Conservation (phyloP, 2,888 invertebrate species). For the Ischnus inquisitorius region DNA sequence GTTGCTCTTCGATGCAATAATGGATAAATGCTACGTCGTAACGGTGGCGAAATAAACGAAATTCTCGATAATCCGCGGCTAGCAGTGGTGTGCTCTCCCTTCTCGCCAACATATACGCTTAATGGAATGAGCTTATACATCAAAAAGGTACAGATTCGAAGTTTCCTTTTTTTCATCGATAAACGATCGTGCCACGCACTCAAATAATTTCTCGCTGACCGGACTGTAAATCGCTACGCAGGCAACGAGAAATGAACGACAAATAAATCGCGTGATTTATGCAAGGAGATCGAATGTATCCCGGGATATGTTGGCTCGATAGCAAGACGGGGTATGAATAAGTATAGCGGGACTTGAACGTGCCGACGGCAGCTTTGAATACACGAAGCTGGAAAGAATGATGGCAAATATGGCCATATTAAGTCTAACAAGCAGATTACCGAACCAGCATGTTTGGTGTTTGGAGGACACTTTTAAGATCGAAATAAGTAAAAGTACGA, state of each 20-base stretch:
- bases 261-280: not conserved
- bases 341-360: conserved; percentile 23
- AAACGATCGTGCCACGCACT: conserved; percentile 37
- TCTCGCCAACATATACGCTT: conserved; percentile 55
- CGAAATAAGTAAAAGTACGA: conserved; percentile 54
- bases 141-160: conserved; percentile 68
- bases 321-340: conserved; percentile 13
- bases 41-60: not conserved
- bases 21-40: conserved; percentile 1
- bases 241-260: conserved; percentile 30
- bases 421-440: conserved; percentile 46
- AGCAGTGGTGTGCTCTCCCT: conserved; percentile 57
- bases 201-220: conserved; percentile 1
- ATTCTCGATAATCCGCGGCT: conserved; percentile 23
- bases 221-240: conserved; percentile 27
- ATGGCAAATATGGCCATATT: conserved; percentile 37
- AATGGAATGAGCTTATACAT: conserved; percentile 64
- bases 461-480: conserved; percentile 33
- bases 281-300: not conserved
- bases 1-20: conserved; percentile 47
- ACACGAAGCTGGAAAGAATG: conserved; percentile 38
- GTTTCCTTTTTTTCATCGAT: conserved; percentile 23
- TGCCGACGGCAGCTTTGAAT: conserved; percentile 30
- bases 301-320: conserved; percentile 28
- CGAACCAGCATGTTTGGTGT: conserved; percentile 21